Evolutionary conservation across 1,140 invertebrate species (phyloP).

Genomic region (Formica exsecta): DNA sequence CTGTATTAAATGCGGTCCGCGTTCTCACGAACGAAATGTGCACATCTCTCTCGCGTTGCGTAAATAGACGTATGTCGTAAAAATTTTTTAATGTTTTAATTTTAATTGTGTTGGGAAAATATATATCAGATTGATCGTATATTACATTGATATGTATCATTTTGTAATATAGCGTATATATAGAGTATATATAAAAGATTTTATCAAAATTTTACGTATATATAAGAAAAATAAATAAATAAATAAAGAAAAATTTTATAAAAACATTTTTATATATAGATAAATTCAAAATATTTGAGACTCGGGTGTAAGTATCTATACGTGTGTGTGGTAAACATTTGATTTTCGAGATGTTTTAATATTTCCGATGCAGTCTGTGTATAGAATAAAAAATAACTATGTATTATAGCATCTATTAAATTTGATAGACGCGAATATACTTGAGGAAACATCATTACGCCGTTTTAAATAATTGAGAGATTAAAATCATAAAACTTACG

Average conservation of each 20-base stretch:
- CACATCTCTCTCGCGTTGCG: neutral
- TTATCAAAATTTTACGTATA: neutral
- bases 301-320: too few relatives aligned
- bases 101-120: neutral
- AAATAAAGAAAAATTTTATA: neutral
- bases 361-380: constrained; percentile 2
- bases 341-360: neutral
- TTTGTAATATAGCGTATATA: too few relatives aligned
- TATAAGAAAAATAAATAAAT: neutral
- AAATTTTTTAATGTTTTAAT: neutral
- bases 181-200: neutral
- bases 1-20: constrained; percentile 55
- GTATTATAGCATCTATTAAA: neutral
- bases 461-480: neutral
- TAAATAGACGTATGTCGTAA: neutral
- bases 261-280: too few relatives aligned
- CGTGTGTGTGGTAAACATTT: too few relatives aligned
- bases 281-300: too few relatives aligned
- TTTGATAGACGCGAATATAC: neutral
- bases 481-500: neutral
- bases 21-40: constrained; percentile 11
- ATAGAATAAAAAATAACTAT: too few relatives aligned
- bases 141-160: too few relatives aligned
- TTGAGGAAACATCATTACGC: neutral
- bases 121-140: neutral